Percentiles rank a stretch among this genome's conserved stretches.
These are phyloP conservation scores for Delia radicum DNA, from an alignment of 1,140 invertebrate genomes.

Conservation along the genomic window DNA sequence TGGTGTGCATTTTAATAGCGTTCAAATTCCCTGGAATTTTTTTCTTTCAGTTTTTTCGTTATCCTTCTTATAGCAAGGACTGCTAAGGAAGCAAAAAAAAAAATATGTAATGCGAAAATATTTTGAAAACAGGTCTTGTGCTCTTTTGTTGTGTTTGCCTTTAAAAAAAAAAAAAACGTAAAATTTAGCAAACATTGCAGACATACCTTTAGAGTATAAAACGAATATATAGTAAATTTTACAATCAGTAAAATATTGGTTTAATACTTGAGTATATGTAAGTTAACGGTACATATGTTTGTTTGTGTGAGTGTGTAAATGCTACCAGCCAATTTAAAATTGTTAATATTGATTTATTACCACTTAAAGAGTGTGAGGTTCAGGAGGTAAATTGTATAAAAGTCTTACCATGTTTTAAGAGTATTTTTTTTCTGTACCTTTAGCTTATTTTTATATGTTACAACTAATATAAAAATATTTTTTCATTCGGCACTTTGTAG, in stretches of 20 bases:
- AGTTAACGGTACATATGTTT: not conserved
- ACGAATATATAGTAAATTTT: slow-evolving; percentile 1
- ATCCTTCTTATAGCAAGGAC: not conserved
- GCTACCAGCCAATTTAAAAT: slow-evolving; percentile 22
- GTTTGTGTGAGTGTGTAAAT: not conserved
- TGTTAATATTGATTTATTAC: slow-evolving; percentile 20
- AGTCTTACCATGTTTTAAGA: not conserved
- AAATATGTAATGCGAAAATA: not conserved
- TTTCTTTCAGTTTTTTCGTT: too few species aligned
- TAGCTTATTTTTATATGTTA: not conserved
- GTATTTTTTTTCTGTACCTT: not conserved
- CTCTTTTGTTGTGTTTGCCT: not conserved
- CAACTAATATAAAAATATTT: not conserved
- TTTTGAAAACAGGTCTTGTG: not conserved
- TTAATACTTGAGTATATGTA: slow-evolving; percentile 8
- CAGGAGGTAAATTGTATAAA: not conserved
- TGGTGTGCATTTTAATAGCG: slow-evolving; percentile 17
- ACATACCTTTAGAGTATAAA: not conserved
- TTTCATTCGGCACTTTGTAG: not conserved
- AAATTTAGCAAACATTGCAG: slow-evolving; percentile 5
- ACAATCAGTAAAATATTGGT: slow-evolving; percentile 22
- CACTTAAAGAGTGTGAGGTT: not conserved
- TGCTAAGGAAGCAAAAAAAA: not conserved
- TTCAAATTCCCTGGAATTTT: slow-evolving; percentile 14
- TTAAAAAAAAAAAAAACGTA: not conserved